Evolutionary conservation across 2,113 vertebrate species (phyloP), one percentile per base, ranked within the genome.

Genomic region (Penelope pileata): DNA sequence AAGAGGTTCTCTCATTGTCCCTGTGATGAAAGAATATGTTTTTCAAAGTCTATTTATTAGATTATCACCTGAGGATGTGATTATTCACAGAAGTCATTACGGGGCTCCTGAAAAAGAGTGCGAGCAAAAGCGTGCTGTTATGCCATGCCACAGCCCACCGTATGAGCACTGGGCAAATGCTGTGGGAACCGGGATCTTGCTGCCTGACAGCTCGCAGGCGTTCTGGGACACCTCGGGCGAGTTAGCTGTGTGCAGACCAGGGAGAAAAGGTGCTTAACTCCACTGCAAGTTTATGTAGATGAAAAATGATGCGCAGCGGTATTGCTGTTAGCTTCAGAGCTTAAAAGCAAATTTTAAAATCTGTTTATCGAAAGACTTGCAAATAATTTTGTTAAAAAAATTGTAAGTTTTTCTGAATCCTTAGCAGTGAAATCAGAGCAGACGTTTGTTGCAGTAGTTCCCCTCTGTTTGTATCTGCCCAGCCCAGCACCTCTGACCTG

Each of bases 361-460:
- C 29, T 21, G 19, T 58, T 90, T 60, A 59, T 72, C 48, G 21
- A 30, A 38, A 80, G 30, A 56, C 9, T 72, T 88, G 10, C 12
- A 56, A 95, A 68, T 42, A 42, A 67, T 79, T 90, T 47, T 75
- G 5, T 54, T 81, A 12, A 10, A 53, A n/a, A n/a, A n/a, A n/a
- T n/a, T n/a, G n/a, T n/a, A n/a, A n/a, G n/a, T 34, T 80, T 34
- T 81, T 34, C 15, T 83, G 30, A 58, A 14, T 58, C 62, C 1
- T 4, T 7, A 0, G 53, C 4, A 2, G 8, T 34, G 54, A 73
- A 85, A 34, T 9, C 0, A 0, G 40, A 63, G 38, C 56, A 30
- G 7, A 38, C 17, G 24, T 72, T 74, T 64, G 77, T 34, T 48
- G 14, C 1, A 1, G 3, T 45, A 12, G 48, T 76, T 63, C 11